Percentiles rank a stretch among this genome's conserved stretches.
Evolutionary conservation across 2,888 invertebrate genomes (phyloP).

Genomic region (Chaitophorus viminalis): DNA sequence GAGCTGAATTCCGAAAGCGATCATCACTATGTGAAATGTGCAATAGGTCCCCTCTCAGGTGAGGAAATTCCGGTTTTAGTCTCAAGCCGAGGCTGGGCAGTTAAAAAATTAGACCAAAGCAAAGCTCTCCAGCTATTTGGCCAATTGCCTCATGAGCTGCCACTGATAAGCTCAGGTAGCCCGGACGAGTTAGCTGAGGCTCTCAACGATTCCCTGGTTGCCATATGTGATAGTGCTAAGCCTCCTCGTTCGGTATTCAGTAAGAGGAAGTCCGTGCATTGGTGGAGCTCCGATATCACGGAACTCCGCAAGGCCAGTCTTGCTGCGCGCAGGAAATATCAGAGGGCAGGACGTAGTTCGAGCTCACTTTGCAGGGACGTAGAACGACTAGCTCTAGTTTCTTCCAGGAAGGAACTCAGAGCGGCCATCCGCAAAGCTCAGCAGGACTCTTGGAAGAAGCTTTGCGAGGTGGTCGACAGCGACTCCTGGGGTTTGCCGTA

Average conservation of each 20-base stretch:
- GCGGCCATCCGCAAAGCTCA: not conserved
- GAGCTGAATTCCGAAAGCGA: not conserved
- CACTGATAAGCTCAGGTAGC: not conserved
- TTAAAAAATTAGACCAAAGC: not conserved
- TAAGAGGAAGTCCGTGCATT: not conserved
- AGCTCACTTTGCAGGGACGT: not conserved
- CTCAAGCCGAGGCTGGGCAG: not conserved
- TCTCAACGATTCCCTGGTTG: not conserved
- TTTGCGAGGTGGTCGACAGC: not conserved
- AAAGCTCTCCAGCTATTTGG: not conserved
- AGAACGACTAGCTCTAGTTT: too few species aligned
- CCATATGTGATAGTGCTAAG: not conserved
- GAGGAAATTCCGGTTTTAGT: not conserved
- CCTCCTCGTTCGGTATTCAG: not conserved
- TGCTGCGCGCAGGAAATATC: not conserved
- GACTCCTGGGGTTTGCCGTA: not conserved
- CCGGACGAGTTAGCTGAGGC: not conserved
- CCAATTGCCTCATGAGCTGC: too few species aligned
- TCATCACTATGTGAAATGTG: not conserved
- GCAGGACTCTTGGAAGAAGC: not conserved
- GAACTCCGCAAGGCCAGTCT: not conserved
- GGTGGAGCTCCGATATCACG: not conserved
- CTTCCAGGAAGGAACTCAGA: not conserved
- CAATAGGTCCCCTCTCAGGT: not conserved
- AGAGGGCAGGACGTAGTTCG: not conserved